Base-by-base conservation (phyloP, 2,888 invertebrate genomes). In the Tetrapedia diversipes region DNA sequence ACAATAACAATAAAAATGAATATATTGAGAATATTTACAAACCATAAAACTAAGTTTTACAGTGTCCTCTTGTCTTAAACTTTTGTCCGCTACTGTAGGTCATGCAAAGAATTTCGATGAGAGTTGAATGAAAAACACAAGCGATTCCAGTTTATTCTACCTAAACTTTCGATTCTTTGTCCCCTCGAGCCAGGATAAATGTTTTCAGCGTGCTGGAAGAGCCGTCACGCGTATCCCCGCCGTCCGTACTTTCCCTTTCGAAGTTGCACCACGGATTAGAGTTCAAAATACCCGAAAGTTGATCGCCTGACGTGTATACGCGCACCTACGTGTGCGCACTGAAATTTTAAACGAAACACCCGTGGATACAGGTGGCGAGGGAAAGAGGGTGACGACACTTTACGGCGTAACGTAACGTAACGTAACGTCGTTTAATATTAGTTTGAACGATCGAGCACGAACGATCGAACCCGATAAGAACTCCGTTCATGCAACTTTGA, bases 401-500 rank as follows among this genome's bases (percentile, higher is more conserved):
- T 16, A 27, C 16, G 37, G 29, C 16, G 39, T 37, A 37, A 51
- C 51, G 24, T 29, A 53, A 53, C 16, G 39, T 37, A 37, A 51
- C 51, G 24, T 29, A 53, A 53, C 51, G 29, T 51, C 39, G 63
- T 64, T 39, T 41, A 41, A 64, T 53, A 53, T 53, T 64, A 53
- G 63, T 53, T 39, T 39, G 39, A 49, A 29, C 51, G 63, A 64
- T 64, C 63, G 51, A 53, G 29, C 39, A 51, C 51, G 39, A 16
- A 8, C 39, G n/a, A n/a, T n/a, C n/a, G 16, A 51, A 51, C 51
- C 1, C 63, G 41, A 64, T 64, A 64, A 64, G 63, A 53, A 64
- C 63, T 19, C n/a, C 29, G 63, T 29, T 64, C 51, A 4, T 64
- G 63, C 51, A 53, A 64, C 51, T 64, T 64, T 53, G 63, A 53